Base-by-base conservation (phyloP, 64 coral and sea anemone genomes). In the Pocillopora damicornis region DNA sequence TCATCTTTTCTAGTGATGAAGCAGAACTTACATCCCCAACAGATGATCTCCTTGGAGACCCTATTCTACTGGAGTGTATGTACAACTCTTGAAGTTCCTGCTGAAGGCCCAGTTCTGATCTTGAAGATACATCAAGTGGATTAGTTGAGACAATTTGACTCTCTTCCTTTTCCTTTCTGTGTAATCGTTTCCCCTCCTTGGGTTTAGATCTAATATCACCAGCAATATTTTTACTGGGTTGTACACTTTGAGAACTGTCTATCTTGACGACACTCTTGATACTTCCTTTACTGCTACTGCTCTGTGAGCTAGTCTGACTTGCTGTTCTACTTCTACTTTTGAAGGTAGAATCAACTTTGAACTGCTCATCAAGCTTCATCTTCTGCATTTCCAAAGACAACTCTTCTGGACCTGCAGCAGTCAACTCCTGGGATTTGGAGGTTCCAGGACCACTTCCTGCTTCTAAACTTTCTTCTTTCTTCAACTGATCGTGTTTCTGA, bases 211-310 rank as follows among this genome's bases (percentile, higher is more conserved):
- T 23, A 58, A 14, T 26, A 51, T 15, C 35, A 35, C 77, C 37
- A 56, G 1, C 71, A 87, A 26, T 30, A 59, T 15, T 61, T 22
- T 15, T 61, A 25, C 42, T 26, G 59, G 88, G 74, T 73, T 71
- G 79, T 42, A 23, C n/a, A 71, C 42, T 42, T 36, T 81, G 38
- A 15, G 60, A 23, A 61, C 88, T 81, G 71, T 71, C 88, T 76
- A 91, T 95, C 51, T 75, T 87, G 37, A 97, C 76, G 13, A 95
- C 94, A 87, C 94, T 95, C 17, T 92, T 81, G 65, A 97, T 77
- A 63, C 94, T 97, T 42, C 76, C 72, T 13, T 25, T 86, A 79
- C 91, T 97, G 77, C 94, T 97, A 69, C 81, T 90, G 45, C 88
- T 97, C 68, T 77, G 79, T 36, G 78, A 68, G 59, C 94, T 95